phyloP scores from a whole-genome alignment of 2,888 invertebrate genomes.

The Polymixis lichenea region DNA sequence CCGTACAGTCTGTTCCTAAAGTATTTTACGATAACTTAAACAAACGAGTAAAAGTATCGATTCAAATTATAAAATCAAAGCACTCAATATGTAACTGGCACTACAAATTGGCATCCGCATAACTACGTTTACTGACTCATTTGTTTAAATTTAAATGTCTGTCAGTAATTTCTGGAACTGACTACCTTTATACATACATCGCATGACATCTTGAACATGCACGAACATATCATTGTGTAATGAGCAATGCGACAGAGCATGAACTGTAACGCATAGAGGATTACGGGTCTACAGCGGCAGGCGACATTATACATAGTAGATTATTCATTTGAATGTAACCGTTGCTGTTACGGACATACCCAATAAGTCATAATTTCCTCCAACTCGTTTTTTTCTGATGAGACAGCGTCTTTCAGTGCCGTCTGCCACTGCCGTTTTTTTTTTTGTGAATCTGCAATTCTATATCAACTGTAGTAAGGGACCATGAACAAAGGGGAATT shows the following conservation, averaged over 20 bases:
- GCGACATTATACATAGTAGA: not conserved
- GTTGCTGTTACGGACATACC: not conserved
- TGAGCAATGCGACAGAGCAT: not conserved
- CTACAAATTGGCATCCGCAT: too few relatives aligned
- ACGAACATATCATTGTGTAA: not conserved
- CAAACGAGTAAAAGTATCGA: not conserved
- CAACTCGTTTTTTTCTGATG: too few relatives aligned
- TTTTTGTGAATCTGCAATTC: not conserved
- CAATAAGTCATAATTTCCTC: too few relatives aligned
- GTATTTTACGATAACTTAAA: not conserved
- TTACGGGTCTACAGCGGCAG: not conserved
- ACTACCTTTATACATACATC: not conserved
- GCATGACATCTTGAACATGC: not conserved
- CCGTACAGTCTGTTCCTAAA: not conserved
- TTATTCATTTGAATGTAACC: not conserved
- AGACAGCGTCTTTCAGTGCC: too few relatives aligned
- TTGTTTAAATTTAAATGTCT: not conserved
- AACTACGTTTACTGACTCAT: not conserved
- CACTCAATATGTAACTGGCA: not conserved
- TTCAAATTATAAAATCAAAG: too few relatives aligned
- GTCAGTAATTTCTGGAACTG: not conserved
- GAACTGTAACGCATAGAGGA: not conserved
- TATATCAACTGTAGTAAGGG: not conserved
- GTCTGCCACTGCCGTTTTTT: too few relatives aligned
- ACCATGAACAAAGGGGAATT: not conserved